Base-by-base conservation (phyloP, 1,140 invertebrate species). In the Cydia pomonella region DNA sequence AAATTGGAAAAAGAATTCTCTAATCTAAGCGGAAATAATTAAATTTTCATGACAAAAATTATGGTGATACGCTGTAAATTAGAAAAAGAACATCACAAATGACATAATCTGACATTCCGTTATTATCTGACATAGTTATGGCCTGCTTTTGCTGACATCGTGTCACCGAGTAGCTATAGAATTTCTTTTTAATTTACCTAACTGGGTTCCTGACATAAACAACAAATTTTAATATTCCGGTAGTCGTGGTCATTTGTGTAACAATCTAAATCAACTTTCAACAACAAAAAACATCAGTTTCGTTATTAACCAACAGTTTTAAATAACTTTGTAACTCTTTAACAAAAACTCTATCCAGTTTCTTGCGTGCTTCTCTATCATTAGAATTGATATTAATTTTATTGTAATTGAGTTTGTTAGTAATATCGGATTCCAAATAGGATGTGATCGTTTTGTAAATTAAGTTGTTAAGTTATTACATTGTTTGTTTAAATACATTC, bases 81-180 rank as follows among this genome's bases (percentile, higher is more conserved):
- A 77, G 27, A 71, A 53, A 63, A 73, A 27, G 27, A 72, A 29
- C 71, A 33, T 47, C 23, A 75, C 29, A 29, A 44, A n/a, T 41
- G 59, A 64, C 73, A 18, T 73, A 72, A 74, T 63, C 38, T 74
- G 59, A 66, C 74, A 41, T 69, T 73, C 29, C 50, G 53, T 75
- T 75, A 75, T 78, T 44, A 29, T 59, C 75, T 78, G 77, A 73
- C 74, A 78, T 50, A 38, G 38, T 73, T 75, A 75, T 71, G 18
- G 29, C 16, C 18, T 47, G 21, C 71, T 74, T 72, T 62, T 63
- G 69, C 27, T 75, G 71, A 72, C 18, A 62, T 71, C 13, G 41
- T 25, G 18, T 41, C 62, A 25, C 21, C 7, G 5, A 66, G 27
- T 66, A 66, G 63, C 63, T n/a, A 27, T 25, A 27, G 5, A 66